These are phyloP conservation scores for Teleogryllus occipitalis DNA, from an alignment of 1,140 invertebrate species.

Conservation along the genomic window DNA sequence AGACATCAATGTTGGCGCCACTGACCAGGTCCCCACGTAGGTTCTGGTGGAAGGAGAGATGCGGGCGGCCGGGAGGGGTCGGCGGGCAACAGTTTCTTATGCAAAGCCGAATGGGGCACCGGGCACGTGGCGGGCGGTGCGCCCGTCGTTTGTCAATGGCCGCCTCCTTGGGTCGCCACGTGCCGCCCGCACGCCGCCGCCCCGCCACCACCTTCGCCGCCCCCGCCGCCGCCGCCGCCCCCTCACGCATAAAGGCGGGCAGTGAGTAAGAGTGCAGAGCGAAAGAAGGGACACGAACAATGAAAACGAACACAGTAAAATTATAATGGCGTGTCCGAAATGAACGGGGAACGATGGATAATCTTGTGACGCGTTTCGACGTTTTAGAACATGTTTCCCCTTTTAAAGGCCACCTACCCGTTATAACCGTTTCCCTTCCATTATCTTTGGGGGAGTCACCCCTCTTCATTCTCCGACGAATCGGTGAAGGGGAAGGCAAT, in stretches of 20 bases:
- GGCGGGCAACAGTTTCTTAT: neutral
- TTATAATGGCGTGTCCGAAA: neutral
- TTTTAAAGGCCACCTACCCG: neutral
- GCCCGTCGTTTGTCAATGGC: neutral
- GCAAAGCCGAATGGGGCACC: neutral
- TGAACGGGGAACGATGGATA: neutral
- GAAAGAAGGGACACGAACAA: neutral
- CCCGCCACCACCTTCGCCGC: too few relatives aligned
- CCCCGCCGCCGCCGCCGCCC: too few relatives aligned
- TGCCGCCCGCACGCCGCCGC: too few relatives aligned
- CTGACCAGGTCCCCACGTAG: neutral
- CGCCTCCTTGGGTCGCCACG: neutral
- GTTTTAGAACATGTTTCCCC: constrained; percentile 4
- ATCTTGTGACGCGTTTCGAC: neutral
- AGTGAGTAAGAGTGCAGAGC: neutral
- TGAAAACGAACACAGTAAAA: neutral
- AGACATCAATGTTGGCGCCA: neutral
- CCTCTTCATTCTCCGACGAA: neutral
- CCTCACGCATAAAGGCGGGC: neutral
- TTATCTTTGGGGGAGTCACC: neutral
- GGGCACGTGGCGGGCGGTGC: neutral
- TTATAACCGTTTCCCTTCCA: neutral
- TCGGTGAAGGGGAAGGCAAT: neutral
- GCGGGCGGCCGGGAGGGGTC: too few relatives aligned
- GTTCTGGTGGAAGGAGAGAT: neutral